Percentiles rank a stretch among this genome's conserved stretches.
These are phyloP conservation scores for Sander vitreus DNA, from an alignment of 2,113 vertebrate species.

Conservation along the genomic window DNA sequence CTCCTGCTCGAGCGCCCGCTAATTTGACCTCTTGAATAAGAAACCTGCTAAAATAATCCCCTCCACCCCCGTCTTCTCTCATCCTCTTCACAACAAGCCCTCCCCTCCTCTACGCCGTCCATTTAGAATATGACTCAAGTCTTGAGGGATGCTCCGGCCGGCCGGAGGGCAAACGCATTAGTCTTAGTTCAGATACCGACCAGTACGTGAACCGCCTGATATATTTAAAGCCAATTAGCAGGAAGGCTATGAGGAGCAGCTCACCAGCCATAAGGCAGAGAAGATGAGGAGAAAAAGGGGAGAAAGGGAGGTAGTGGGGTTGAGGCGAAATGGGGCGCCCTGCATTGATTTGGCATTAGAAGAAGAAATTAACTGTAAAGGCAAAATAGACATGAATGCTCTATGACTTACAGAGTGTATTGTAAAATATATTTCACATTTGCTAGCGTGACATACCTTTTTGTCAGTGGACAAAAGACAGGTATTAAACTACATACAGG, in stretches of 20 bases:
- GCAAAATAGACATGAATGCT: neutral
- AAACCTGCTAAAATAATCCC: conserved; percentile 72
- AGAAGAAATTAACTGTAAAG: neutral
- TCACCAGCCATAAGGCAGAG: conserved; percentile 41
- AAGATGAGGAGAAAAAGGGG: conserved; percentile 27
- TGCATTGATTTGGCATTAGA: conserved; percentile 27
- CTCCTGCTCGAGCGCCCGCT: conserved; percentile 48
- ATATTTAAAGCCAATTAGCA: conserved; percentile 83
- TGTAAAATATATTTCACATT: neutral
- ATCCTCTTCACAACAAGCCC: conserved; percentile 42
- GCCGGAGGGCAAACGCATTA: conserved; percentile 79
- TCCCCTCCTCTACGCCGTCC: conserved; percentile 49
- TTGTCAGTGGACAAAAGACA: neutral
- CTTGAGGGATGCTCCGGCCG: conserved; percentile 71
- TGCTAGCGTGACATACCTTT: neutral
- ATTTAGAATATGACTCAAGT: conserved; percentile 82
- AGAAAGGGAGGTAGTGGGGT: neutral
- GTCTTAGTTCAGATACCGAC: conserved; percentile 78
- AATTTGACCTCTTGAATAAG: conserved; percentile 79
- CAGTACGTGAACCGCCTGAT: conserved; percentile 81
- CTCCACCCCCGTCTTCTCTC: conserved; percentile 47
- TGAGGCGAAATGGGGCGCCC: neutral
- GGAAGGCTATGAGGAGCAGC: conserved; percentile 54
- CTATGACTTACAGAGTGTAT: neutral
- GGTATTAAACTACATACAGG: neutral